Base-by-base conservation (phyloP, 2,888 invertebrate species). In the Yponomeuta evonymella region DNA sequence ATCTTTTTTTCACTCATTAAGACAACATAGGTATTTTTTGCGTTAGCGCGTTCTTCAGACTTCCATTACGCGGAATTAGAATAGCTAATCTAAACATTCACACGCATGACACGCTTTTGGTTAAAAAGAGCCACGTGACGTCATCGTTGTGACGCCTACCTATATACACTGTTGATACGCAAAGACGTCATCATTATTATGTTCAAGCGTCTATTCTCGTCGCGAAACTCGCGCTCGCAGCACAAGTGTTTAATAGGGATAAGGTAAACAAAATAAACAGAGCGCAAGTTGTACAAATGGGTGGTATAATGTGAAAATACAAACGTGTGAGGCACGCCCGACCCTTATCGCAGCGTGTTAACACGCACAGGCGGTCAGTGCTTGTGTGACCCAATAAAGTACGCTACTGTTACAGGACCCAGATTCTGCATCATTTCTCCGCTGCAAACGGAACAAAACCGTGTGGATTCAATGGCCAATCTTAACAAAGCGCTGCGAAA, bases 361-460 rank as follows among this genome's bases (percentile, higher is more conserved):
- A 76, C 74, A 77, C 75, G 70, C 70, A 70, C 36, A 79, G 78
- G 74, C 80, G 79, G 80, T 77, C 82, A 79, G 15, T 58, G 75
- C 23, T 65, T 79, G 74, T 79, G 79, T 84, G 86, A 86, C 85
- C 85, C 79, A 86, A 79, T 87, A 86, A 84, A 80, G 78, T 80
- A 81, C 75, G 75, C 72, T 67, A 66, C 69, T 71, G n/a, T 15
- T 48, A 15, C 51, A 58, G 51, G 51, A 2, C 15, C 51, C 51
- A 15, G 51, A 58, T 15, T 58, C 51, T 58, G 51, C 51, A 3
- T 15, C 51, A 58, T 15, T 58, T 1, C 12, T 12, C 51, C 51
- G 51, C 15, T 58, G 15, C 12, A 58, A 58, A 58, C 15, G 51
- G 51, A 58, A 58, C 51, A 58, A 58, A 58, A 58, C 51, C 8